Base-by-base conservation (phyloP, 1,140 invertebrate species). In the Hycleus cichorii region DNA sequence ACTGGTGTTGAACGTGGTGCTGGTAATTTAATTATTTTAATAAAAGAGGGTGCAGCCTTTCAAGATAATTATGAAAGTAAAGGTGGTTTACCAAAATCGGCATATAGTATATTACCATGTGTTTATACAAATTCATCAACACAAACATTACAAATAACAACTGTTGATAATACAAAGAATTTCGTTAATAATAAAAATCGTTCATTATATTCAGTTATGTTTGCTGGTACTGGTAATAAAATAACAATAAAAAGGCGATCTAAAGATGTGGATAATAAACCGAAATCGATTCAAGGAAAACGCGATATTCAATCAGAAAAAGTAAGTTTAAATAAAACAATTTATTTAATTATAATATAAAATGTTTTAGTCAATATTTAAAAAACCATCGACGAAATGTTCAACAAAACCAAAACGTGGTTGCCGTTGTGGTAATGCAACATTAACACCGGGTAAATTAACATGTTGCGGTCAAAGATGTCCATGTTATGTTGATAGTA, bases 401-500 rank as follows among this genome's bases (percentile, higher is more conserved):
- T 56, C 53, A 26, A 9, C 60, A 40, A 71, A 71, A 59, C 59
- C 63, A 47, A 68, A 71, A 62, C 86, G 83, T 81, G 89, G 89
- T 8, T 95, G 92, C 73, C 79, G 91, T 59, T 95, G 92, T 80
- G 92, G 92, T n/a, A 90, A 91, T 75, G 89, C 90, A 11, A 91
- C 91, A 1, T 81, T 87, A 5, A 86, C 85, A 58, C 91, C 91
- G 9, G 91, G 90, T 8, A 94, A 93, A 74, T 74, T 94, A 47
- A 94, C 91, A 0, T 96, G 93, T 75, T 93, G 91, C 73, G 91
- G 92, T 3, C 92, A 95, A 72, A 79, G 92, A 58, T 96, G 93
- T 78, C 90, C 92, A 0, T 96, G 93, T 77, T 96, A 95, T 75
- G 89, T 90, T 51, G 89, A 87, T 66, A 87, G 83, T 68, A 91